Evolutionary conservation across 2,113 vertebrate genomes (phyloP).

Genomic region (Sorex araneus): DNA sequence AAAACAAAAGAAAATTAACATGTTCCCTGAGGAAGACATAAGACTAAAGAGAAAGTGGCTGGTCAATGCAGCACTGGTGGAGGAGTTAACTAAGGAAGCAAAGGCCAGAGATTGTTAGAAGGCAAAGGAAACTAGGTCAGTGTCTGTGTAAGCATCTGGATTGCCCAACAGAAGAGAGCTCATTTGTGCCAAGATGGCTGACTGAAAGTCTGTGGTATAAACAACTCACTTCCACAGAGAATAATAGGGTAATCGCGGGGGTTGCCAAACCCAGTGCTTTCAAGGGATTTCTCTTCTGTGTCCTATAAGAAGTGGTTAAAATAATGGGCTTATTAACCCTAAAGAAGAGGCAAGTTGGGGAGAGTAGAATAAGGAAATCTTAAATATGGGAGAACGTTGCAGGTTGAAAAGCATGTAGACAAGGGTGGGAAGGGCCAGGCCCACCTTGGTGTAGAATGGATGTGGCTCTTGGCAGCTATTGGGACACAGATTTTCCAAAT

Average conservation of each 20-base stretch:
- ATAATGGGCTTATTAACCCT: not conserved
- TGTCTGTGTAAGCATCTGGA: not conserved
- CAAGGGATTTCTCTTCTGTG: not conserved
- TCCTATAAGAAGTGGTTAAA: not conserved
- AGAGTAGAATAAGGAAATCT: not conserved
- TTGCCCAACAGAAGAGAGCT: not conserved
- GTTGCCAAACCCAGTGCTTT: not conserved
- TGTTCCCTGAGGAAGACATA: not conserved
- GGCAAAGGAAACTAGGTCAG: not conserved
- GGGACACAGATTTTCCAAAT: not conserved
- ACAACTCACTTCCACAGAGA: no score
- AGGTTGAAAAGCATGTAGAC: not conserved
- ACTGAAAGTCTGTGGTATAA: not conserved
- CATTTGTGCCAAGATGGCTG: not conserved
- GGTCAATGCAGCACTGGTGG: not conserved
- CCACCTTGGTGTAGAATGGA: accelerated
- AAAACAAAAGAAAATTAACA: not conserved
- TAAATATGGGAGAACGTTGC: not conserved
- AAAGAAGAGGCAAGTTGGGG: not conserved
- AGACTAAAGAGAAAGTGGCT: not conserved
- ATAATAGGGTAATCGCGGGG: not conserved
- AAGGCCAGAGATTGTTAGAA: not conserved
- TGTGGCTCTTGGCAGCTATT: not conserved
- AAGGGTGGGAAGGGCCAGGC: not conserved
- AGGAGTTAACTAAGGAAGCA: not conserved